Base-by-base conservation (phyloP, 2,888 invertebrate species). In the Lissonota sp. region DNA sequence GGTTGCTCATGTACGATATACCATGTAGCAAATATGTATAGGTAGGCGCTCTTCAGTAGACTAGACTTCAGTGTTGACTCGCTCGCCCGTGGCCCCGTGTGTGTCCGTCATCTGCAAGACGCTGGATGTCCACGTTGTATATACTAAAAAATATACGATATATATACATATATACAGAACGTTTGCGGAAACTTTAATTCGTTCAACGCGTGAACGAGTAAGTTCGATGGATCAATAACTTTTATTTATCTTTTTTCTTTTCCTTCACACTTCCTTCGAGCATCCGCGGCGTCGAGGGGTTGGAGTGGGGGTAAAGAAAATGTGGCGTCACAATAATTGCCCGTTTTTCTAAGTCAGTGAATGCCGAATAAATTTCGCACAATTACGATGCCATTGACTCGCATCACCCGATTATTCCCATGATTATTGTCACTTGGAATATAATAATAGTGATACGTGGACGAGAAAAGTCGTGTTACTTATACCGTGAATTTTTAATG, bases 161-260 rank as follows among this genome's bases (percentile, higher is more conserved):
- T 26, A 26, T 26, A 26, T 3, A 26, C 26, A 26, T 3, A 26
- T 26, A 26, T n/a, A n/a, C n/a, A n/a, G n/a, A n/a, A 3, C 26
- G 26, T 26, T 26, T 74, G 58, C 49, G 53, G 57, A 58, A 46
- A 66, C 1, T 74, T 78, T 66, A 42, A 7, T 46, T 74, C 60
- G 42, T 70, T 74, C 73, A 60, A 64, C 69, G 58, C 40, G 72
- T 69, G 63, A 7, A 42, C 69, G 64, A 78, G 81, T 81, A 81
- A 81, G 81, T 81, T 64, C 53, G 63, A 16, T 26, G 3, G 37
- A 73, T 81, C 67, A 51, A 73, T 77, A 55, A n/a, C 5, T 55
- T 8, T 14, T 6, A 1, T 16, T 51, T 44, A 46, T 39, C 12
- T 44, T 53, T 10, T 42, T 67, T 55, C n/a, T n/a, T 79, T 55